Conservation (phyloP, 2,888 invertebrate genomes). For the Drosophila phalerata region DNA sequence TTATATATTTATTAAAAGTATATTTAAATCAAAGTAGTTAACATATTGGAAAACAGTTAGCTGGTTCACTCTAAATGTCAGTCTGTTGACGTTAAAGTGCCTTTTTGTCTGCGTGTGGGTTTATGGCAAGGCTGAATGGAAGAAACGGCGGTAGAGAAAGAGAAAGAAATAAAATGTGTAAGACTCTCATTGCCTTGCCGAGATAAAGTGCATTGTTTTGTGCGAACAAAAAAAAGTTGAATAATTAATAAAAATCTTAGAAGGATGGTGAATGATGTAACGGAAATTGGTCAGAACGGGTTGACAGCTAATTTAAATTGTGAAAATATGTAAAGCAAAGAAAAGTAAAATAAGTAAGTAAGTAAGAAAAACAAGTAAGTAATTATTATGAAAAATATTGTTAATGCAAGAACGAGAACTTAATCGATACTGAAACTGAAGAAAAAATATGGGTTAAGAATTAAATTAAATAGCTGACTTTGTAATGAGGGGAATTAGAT, state of each 20-base stretch:
- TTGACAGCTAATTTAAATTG: constrained; percentile 50
- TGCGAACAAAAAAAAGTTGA: constrained; percentile 27
- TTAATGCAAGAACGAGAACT: neutral
- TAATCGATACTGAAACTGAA: neutral
- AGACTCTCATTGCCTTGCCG: constrained; percentile 62
- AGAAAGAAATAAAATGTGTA: constrained; percentile 75
- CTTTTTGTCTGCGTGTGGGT: constrained; percentile 45
- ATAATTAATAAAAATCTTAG: constrained; percentile 41
- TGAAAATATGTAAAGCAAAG: constrained; percentile 14
- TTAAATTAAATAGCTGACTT: neutral
- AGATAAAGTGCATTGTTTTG: constrained; percentile 78
- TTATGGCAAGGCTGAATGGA: constrained; percentile 68
- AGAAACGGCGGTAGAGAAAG: constrained; percentile 24
- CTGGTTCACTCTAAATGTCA: constrained; percentile 43
- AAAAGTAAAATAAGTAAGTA: neutral
- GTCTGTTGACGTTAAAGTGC: constrained; percentile 40
- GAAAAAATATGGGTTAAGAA: neutral
- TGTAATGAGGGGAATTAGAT: neutral
- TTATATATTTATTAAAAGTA: too few relatives aligned
- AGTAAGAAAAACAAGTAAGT: neutral
- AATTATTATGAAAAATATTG: neutral
- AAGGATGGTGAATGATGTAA: constrained; percentile 48
- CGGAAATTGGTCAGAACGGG: constrained; percentile 46
- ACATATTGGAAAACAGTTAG: neutral
- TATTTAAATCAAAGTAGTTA: too few relatives aligned